Evolutionary conservation across 2,888 invertebrate species (phyloP), one percentile per base, ranked within the genome.

Genomic region (Stenodera caucasica): DNA sequence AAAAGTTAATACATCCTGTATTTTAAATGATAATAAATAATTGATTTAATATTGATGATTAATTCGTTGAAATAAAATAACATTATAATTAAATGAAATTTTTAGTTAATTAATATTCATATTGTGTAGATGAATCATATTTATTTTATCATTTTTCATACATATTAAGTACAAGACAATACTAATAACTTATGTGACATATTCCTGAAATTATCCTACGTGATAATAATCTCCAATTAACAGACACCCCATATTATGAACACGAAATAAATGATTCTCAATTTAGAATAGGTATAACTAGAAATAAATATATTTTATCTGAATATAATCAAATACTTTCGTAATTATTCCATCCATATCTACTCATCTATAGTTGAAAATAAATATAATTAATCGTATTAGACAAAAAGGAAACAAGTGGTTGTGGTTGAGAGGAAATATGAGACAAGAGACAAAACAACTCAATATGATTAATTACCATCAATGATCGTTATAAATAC

Each of bases 1-100:
- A 62, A 62, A 45, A 23, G 50, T 56, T 56, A 32, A 49, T 45
- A 61, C 65, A 67, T 67, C 65, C 68, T 67, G 66, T 65, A 53
- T 63, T 53, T 53, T 62, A 52, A 58, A 62, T 55, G 40, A 56
- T 56, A 51, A 40, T 49, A 60, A 50, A 55, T 56, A 50, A 61
- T 62, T 52, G 35, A 26, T 21, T 58, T 55, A 53, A 53, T 58
- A 54, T 23, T 21, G 50, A 21, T 45, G 45, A 45, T 45, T 45
- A 45, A 45, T 45, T 7, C 1, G 7, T 30, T 30, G 9, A 45
- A 45, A 45, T n/a, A 23, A 45, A 45, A 23, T 23, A 45, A 45
- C 45, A 45, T 45, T 45, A 54, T 45, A 54, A 58, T 61, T 60
- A 60, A 54, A 61, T 40, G 37, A 30, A 50, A 53, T 51, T 57